These are phyloP conservation scores for Sebastes taczanowskii DNA, from an alignment of 2,797 vertebrate species.

Conservation along the genomic window DNA sequence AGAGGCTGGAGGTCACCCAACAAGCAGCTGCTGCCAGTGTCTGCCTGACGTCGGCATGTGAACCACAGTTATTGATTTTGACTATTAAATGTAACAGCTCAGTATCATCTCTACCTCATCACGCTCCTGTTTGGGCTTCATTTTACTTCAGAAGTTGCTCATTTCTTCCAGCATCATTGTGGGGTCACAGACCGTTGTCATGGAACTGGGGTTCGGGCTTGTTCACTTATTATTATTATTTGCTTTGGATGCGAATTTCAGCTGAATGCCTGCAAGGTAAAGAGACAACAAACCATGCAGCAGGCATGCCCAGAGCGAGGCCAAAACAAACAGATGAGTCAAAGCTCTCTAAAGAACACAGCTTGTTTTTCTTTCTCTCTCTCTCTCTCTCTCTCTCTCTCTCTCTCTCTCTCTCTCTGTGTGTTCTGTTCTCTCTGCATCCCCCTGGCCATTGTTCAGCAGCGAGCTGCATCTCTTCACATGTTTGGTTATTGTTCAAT, in stretches of 20 bases:
- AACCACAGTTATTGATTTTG: not conserved
- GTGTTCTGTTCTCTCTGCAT: not conserved
- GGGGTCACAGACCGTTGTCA: not conserved
- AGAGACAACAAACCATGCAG: constrained; percentile 2
- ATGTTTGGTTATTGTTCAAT: constrained; percentile 50
- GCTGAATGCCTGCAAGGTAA: constrained; percentile 32
- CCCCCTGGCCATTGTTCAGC: constrained; percentile 38
- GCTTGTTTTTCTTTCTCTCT: not conserved
- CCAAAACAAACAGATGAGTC: constrained; percentile 31
- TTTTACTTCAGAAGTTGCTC: not conserved
- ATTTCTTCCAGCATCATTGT: not conserved
- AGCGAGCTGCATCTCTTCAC: constrained; percentile 49
- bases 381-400: not conserved
- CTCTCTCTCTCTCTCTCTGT: not conserved
- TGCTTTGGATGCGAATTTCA: constrained; percentile 24
- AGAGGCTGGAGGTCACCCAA: not conserved
- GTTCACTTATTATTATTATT: not conserved
- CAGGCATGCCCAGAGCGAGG: constrained; percentile 9
- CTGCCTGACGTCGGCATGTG: not conserved
- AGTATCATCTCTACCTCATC: not conserved
- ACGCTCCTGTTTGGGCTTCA: not conserved
- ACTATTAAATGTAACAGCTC: not conserved
- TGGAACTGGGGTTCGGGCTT: not conserved
- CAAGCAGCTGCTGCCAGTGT: not conserved
- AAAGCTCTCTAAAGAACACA: constrained; percentile 18